Conservation (phyloP, 1,140 invertebrate species). For the Microplitis mediator region DNA sequence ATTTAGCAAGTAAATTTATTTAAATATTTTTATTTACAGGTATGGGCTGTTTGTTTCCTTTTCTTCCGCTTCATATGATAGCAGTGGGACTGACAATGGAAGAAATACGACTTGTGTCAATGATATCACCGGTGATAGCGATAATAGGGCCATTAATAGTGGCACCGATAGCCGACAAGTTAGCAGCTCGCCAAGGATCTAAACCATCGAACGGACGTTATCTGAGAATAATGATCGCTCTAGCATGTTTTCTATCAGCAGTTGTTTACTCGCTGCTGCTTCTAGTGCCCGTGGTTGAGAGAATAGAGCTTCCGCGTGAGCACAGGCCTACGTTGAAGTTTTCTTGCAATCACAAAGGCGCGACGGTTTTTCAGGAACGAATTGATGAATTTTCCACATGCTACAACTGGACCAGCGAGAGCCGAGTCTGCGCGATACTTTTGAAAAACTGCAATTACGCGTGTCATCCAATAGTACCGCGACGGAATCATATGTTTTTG, state of each 20-base stretch:
- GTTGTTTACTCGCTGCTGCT: conserved; percentile 72
- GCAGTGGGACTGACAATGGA: conserved; percentile 71
- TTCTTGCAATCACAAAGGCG: conserved; percentile 70
- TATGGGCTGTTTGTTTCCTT: conserved; percentile 76
- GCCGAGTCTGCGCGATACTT: conserved; percentile 60
- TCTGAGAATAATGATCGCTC: conserved; percentile 71
- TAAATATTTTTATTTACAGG: conserved; percentile 60
- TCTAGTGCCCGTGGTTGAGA: conserved; percentile 68
- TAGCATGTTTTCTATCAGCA: conserved; percentile 70
- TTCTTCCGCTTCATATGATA: conserved; percentile 76
- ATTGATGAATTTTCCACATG: conserved; percentile 28
- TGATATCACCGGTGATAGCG: conserved; percentile 74
- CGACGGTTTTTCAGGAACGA: conserved; percentile 71
- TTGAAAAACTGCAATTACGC: conserved; percentile 67
- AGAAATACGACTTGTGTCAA: conserved; percentile 75
- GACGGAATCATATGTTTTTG: not conserved
- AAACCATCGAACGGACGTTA: conserved; percentile 60
- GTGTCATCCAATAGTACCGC: conserved; percentile 52
- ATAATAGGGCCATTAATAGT: conserved; percentile 72
- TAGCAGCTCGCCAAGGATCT: conserved; percentile 58
- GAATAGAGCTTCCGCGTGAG: conserved; percentile 59
- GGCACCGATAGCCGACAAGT: conserved; percentile 72
- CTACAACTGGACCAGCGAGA: conserved; percentile 54
- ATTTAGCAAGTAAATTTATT: too few species aligned
- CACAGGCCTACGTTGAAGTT: conserved; percentile 70